phyloP scores from a whole-genome alignment of 2,888 invertebrate genomes.

The Tribolium freemani region DNA sequence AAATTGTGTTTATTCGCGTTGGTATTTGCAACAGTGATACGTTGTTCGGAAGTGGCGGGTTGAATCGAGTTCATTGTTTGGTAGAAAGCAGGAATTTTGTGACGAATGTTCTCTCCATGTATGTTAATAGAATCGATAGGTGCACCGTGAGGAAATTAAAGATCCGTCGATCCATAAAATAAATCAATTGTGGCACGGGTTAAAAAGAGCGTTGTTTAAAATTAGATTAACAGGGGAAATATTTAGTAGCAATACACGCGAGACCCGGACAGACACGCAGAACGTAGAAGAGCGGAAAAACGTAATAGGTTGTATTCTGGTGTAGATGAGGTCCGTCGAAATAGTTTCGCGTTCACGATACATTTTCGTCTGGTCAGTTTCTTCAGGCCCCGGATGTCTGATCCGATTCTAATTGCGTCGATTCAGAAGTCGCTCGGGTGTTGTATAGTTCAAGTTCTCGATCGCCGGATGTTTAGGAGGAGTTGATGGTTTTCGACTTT shows the following conservation, averaged over 20 bases:
- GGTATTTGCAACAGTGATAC: constrained; percentile 8
- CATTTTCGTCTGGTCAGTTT: constrained; percentile 22
- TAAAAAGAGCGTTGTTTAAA: constrained; percentile 46
- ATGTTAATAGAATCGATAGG: constrained; percentile 31
- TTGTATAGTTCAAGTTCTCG: constrained; percentile 43
- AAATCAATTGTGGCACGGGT: constrained; percentile 46
- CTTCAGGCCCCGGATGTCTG: constrained; percentile 43
- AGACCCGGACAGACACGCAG: constrained; percentile 29
- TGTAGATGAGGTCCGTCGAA: constrained; percentile 32
- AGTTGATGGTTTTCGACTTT: constrained; percentile 3
- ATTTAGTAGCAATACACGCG: constrained; percentile 42
- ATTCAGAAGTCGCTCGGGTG: constrained; percentile 52
- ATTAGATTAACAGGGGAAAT: constrained; percentile 47
- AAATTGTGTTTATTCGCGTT: constrained; percentile 11
- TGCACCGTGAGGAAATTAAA: constrained; percentile 53
- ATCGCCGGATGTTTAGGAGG: constrained; percentile 3
- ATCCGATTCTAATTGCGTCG: constrained; percentile 57
- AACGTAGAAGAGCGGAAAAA: constrained; percentile 30
- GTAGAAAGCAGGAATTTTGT: not conserved
- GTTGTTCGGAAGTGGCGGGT: constrained; percentile 13
- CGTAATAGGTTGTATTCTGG: constrained; percentile 31
- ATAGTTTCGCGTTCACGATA: constrained; percentile 29
- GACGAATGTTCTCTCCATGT: not conserved
- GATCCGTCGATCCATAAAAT: constrained; percentile 50
- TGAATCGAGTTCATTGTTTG: constrained; percentile 13